A percentile compares a stretch with the other conserved stretches of the same genome.
Conservation (phyloP, 1,140 invertebrate species). For the Aphis craccivora region DNA sequence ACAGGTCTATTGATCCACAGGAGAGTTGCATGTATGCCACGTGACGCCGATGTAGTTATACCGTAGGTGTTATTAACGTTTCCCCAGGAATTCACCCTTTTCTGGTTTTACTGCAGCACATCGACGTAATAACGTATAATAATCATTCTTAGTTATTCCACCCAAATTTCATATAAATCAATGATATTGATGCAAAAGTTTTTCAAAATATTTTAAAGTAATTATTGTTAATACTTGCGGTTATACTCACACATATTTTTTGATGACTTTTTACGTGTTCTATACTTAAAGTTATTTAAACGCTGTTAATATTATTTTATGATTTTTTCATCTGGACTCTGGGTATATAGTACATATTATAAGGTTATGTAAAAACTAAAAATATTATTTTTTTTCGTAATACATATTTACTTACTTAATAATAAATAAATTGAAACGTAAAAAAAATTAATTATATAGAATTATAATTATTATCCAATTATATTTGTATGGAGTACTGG, state of each 20-base stretch:
- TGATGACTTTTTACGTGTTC: neutral
- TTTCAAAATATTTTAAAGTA: neutral
- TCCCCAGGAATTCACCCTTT: neutral
- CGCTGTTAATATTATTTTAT: neutral
- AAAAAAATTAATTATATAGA: neutral
- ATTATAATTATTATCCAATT: neutral
- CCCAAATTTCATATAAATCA: neutral
- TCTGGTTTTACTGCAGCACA: neutral
- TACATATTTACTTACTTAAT: neutral
- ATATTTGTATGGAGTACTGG: neutral
- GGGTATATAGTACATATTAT: neutral
- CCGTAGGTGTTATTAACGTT: slow-evolving; percentile 33
- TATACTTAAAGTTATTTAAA: neutral
- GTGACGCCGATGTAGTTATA: slow-evolving; percentile 42
- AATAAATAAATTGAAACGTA: neutral
- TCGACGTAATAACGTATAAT: neutral
- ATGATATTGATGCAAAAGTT: neutral
- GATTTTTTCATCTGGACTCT: neutral
- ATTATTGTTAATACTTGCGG: neutral
- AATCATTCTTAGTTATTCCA: neutral
- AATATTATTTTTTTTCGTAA: neutral
- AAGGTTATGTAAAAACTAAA: neutral
- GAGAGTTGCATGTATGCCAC: slow-evolving; percentile 33
- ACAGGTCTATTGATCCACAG: slow-evolving; percentile 36
- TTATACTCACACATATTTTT: neutral